phyloP scores from a whole-genome alignment of 2,888 invertebrate genomes.

The Osedax fenrisi region DNA sequence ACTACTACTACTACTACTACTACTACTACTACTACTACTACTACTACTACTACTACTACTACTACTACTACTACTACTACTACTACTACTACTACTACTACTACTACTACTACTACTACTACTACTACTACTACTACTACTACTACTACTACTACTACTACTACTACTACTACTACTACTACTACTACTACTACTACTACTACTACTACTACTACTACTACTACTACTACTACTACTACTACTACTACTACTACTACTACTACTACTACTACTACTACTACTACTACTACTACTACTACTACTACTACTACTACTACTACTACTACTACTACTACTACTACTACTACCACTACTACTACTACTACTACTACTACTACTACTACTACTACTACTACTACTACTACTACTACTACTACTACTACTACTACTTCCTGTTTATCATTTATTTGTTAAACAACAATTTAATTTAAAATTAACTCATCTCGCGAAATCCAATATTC shows the following conservation, averaged over 20 bases:
- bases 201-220: not conserved
- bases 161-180: not conserved
- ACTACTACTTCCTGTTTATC: too few species aligned
- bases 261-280: not conserved
- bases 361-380: not conserved
- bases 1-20: slow-evolving; percentile 10
- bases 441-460: too few species aligned
- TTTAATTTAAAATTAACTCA: too few species aligned
- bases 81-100: not conserved
- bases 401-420: not conserved
- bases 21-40: slow-evolving; percentile 7
- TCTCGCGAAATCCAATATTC: too few species aligned
- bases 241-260: not conserved
- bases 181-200: not conserved
- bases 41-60: slow-evolving; percentile 10
- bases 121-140: not conserved
- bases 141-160: not conserved
- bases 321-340: not conserved
- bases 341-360: slow-evolving; percentile 2
- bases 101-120: not conserved
- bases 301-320: not conserved
- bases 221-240: not conserved
- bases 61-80: slow-evolving; percentile 6
- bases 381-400: not conserved
- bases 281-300: not conserved